Evolutionary conservation across 2,888 invertebrate species (phyloP).

Genomic region (Limnephilus auricula): DNA sequence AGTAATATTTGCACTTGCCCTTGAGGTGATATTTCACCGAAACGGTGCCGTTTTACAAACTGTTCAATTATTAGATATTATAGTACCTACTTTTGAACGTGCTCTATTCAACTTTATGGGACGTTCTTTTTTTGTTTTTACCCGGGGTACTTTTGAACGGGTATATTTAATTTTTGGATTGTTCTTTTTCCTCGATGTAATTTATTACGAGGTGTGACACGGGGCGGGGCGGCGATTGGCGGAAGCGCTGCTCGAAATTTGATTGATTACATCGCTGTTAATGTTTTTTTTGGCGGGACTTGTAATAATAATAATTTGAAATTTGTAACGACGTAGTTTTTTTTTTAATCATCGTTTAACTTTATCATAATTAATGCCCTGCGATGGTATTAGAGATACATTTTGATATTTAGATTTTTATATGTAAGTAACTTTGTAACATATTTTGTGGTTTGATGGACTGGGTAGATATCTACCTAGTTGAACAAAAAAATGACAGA

Average conservation of each 20-base stretch:
- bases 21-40: too few species aligned
- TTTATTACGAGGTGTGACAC: constrained; percentile 58
- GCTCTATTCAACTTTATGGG: background rate
- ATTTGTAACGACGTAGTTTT: background rate
- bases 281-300: constrained; percentile 46
- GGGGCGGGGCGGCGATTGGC: constrained; percentile 61
- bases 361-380: background rate
- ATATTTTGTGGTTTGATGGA: background rate
- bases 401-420: background rate
- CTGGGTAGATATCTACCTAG: background rate
- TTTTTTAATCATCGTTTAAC: constrained; percentile 19
- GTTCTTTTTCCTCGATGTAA: constrained; percentile 53
- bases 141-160: background rate
- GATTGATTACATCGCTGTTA: constrained; percentile 59
- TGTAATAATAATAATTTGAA: background rate
- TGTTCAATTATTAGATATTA: too few species aligned
- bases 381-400: background rate
- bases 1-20: too few species aligned
- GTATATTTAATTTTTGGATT: constrained; percentile 53
- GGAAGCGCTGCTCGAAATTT: constrained; percentile 62
- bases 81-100: background rate
- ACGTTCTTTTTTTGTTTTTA: background rate
- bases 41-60: too few species aligned
- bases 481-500: background rate
- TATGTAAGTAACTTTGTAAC: background rate